phyloP scores from a whole-genome alignment of 2,113 vertebrate genomes.

The Chroicocephalus ridibundus region DNA sequence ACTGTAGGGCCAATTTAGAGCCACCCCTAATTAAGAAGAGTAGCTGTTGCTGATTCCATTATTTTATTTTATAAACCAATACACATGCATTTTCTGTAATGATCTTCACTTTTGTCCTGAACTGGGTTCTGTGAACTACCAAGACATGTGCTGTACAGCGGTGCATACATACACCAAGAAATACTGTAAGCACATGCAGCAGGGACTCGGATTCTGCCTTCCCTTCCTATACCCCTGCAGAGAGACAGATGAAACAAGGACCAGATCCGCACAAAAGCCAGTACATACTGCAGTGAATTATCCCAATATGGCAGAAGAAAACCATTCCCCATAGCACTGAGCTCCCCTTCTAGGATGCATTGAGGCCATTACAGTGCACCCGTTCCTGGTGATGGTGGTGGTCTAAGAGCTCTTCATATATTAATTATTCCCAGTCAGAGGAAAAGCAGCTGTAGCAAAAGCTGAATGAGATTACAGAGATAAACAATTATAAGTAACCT shows the following conservation, averaged over 20 bases:
- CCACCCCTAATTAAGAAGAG: neutral
- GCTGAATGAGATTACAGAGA: neutral
- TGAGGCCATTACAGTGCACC: neutral
- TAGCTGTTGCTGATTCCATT: neutral
- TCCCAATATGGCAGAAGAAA: neutral
- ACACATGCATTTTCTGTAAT: neutral
- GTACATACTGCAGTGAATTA: neutral
- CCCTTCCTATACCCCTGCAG: neutral
- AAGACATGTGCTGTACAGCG: neutral
- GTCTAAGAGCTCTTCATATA: neutral
- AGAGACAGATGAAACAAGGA: neutral
- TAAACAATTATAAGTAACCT: neutral
- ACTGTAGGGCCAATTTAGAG: neutral
- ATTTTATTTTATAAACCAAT: neutral
- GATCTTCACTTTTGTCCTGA: neutral
- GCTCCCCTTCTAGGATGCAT: neutral
- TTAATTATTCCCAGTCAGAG: neutral
- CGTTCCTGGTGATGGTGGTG: neutral
- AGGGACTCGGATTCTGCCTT: neutral
- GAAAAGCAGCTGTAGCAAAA: neutral
- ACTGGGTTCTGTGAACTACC: neutral
- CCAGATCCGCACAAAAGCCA: neutral
- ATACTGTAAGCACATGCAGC: neutral
- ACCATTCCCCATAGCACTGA: neutral
- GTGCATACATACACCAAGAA: neutral